Evolutionary conservation across 2,888 invertebrate species (phyloP).

Genomic region (Hydraecia micacea): DNA sequence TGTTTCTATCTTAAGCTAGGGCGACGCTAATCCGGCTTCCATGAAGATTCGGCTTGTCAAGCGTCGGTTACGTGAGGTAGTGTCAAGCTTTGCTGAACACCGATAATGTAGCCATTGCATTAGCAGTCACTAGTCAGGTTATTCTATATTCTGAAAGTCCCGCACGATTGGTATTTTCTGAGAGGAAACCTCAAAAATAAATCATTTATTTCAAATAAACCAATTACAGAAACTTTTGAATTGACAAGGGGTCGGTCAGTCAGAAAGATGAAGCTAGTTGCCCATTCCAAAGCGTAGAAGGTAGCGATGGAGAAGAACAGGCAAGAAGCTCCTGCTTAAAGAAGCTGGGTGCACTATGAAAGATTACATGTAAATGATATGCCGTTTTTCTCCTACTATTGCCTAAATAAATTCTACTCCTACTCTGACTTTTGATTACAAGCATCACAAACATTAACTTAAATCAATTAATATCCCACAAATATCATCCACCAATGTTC

Average conservation of each 20-base stretch:
- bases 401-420: neutral
- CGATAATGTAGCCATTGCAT: neutral
- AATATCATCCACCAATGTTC: constrained; percentile 19
- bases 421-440: neutral
- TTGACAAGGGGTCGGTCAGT: neutral
- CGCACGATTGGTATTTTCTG: too few species aligned
- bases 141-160: neutral
- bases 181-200: too few species aligned
- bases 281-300: neutral
- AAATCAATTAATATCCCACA: constrained; percentile 4
- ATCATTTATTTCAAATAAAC: neutral
- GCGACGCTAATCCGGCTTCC: constrained; percentile 14
- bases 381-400: neutral
- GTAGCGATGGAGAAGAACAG: neutral
- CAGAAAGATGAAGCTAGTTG: neutral
- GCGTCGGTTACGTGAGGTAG: neutral
- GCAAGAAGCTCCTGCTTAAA: neutral
- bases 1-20: constrained; percentile 9
- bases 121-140: neutral
- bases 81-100: neutral
- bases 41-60: constrained; percentile 20
- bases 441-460: neutral
- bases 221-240: neutral
- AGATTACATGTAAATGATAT: neutral
- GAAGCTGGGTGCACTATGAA: neutral